Evolutionary conservation across 2,113 vertebrate species (phyloP).

Genomic region (Cyrtonyx montezumae): DNA sequence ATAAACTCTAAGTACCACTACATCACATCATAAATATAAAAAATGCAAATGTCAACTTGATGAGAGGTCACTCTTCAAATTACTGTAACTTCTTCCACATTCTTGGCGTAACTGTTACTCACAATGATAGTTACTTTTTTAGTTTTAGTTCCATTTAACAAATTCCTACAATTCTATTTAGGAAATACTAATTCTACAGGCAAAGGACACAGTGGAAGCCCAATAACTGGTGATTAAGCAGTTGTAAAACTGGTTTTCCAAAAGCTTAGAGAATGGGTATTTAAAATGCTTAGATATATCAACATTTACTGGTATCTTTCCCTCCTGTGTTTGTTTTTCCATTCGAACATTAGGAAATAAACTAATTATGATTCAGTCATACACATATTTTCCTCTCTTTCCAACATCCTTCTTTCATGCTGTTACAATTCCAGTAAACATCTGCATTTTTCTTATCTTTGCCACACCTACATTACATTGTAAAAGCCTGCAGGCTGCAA

Average conservation of each 20-base stretch:
- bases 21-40: neutral
- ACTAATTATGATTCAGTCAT: neutral
- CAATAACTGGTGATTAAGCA: neutral
- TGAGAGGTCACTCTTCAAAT: neutral
- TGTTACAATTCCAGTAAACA: neutral
- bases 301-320: neutral
- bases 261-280: neutral
- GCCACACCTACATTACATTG: neutral
- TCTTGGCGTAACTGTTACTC: neutral
- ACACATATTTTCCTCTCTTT: neutral
- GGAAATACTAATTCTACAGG: neutral
- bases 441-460: constrained; percentile 5
- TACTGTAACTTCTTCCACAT: neutral
- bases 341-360: neutral
- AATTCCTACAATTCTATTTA: neutral
- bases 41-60: neutral
- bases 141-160: neutral
- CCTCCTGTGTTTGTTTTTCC: neutral
- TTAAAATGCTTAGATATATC: neutral
- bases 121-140: neutral
- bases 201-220: neutral
- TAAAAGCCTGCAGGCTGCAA: neutral
- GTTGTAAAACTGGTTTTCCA: neutral
- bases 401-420: neutral
- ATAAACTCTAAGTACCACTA: neutral